Evolutionary conservation across 2,797 vertebrate genomes (phyloP), one percentile per base, ranked within the genome.

Genomic region (Carapus acus): DNA sequence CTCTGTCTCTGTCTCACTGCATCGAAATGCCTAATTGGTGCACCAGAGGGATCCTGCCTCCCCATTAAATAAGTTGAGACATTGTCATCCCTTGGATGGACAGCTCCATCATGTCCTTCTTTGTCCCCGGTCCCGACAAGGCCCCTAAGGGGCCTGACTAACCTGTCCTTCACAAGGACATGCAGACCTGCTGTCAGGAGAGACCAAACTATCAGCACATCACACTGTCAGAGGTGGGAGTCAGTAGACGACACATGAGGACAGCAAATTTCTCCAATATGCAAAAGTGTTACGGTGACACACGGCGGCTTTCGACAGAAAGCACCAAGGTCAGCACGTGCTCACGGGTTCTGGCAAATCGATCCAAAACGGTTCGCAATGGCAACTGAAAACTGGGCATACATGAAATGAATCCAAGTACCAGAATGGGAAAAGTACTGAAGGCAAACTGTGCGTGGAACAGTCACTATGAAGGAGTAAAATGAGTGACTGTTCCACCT

Each of bases 121-220:
- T 29, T 22, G 67, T 65, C 66, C 71, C 54, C 65, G 39, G 52
- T 58, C 61, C 53, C 37, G 45, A 36, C 17, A 23, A 39, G 54
- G 50, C 49, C 59, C n/a, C 60, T 40, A 1, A 18, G 57, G 59
- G 71, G n/a, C 40, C 44, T 24, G 34, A 52, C 33, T 67, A 57
- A 55, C 53, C 77, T 69, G 74, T 71, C 79, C 76, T 81, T 78
- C 76, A 68, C 50, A 72, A 51, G 66, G 76, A 77, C 59, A 37
- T 61, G 50, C 15, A 41, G 33, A 37, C 56, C 57, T 49, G 64
- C 76, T 77, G 77, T 83, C 80, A 76, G 59, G 58, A 41, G 43
- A 11, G n/a, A 2, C 16, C 8, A 41, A 20, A 54, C 63, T 42
- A 48, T 55, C 66, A 33, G 73, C 59, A 74, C 60, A 76, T 76